Base-by-base conservation (phyloP, 2,888 invertebrate genomes). In the Cepaea hortensis region DNA sequence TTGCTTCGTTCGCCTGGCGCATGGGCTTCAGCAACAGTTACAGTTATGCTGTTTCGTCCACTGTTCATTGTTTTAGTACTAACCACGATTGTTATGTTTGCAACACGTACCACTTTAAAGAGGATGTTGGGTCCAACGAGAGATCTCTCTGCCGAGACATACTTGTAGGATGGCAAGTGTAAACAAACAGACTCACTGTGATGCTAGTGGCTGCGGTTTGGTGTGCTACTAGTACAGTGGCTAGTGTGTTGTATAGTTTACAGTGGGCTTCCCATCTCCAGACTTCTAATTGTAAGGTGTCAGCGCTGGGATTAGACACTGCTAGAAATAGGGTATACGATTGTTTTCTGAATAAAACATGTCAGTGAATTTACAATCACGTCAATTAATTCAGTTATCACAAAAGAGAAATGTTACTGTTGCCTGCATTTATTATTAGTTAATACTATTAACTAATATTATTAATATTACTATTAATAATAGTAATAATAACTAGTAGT, bases 131-230 rank as follows among this genome's bases (percentile, higher is more conserved):
- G 68, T 18, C 23, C 23, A 13, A 35, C 23, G 18, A n/a, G 23
- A 6, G 4, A n/a, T 18, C 15, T 75, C 55, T 55, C 55, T 75
- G n/a, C 15, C 5, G 55, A 77, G 48, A 46, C 75, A 20, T 46
- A 46, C 48, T 65, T n/a, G 18, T 68, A 83, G 61, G 75, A 73
- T 75, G 75, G 75, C 73, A 35, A 62, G 61, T 83, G 83, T 75
- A 70, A 82, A 82, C 81, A 83, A 75, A 82, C 82, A 75, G 75
- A 48, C 18, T 65, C 81, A 61, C 70, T 81, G 61, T 61, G 55
- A 61, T 61, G 61, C 61, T 55, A 62, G 62, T n/a, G 35, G 61
- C 6, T 65, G 80, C 23, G 55, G 80, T 55, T 62, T 35, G 18
- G 65, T 68, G 68, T 68, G 18, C 5, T 68, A 20, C 5, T 20